A percentile compares a stretch with the other conserved stretches of the same genome.
Conservation (phyloP, 2,888 invertebrate species). For the Caenorhabditis drosophilae region DNA sequence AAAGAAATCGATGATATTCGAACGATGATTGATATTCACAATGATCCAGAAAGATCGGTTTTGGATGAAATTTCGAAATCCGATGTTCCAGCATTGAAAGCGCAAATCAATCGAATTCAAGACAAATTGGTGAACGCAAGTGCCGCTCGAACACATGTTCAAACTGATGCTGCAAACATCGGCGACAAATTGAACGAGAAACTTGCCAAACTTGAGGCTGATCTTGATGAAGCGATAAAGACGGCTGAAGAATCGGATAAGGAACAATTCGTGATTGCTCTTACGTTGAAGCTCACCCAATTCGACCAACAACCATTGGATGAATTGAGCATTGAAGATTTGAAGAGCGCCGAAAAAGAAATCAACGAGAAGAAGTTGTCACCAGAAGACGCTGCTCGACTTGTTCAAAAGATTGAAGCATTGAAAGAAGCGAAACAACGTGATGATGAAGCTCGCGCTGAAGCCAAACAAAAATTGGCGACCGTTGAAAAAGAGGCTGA, state of each 20-base stretch:
- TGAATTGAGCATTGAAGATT: constrained; percentile 13
- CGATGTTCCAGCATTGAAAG: constrained; percentile 41
- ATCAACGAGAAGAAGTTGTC: constrained; percentile 33
- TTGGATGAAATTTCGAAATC: constrained; percentile 22
- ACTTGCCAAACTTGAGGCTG: constrained; percentile 19
- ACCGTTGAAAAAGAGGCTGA: constrained; percentile 30
- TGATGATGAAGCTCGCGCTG: constrained; percentile 29
- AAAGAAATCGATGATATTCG: constrained; percentile 40
- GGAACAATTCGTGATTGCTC: constrained; percentile 33
- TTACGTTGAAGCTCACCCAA: constrained; percentile 30
- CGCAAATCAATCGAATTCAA: constrained; percentile 41
- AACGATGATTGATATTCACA: constrained; percentile 22
- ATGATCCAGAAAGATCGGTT: constrained; percentile 24
- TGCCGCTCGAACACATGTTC: constrained; percentile 36
- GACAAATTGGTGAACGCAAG: constrained; percentile 33
- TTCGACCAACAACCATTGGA: constrained; percentile 30
- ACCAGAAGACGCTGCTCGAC: constrained; percentile 12
- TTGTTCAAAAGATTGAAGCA: constrained; percentile 11
- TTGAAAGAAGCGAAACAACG: constrained; percentile 14
- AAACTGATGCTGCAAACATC: constrained; percentile 23
- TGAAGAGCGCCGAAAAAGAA: constrained; percentile 21
- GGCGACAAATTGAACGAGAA: constrained; percentile 27
- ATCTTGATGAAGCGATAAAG: constrained; percentile 39
- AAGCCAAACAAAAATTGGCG: constrained; percentile 29
- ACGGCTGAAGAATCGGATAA: constrained; percentile 39